Base-by-base conservation (phyloP, 2,113 vertebrate species). In the Arizona elegans region DNA sequence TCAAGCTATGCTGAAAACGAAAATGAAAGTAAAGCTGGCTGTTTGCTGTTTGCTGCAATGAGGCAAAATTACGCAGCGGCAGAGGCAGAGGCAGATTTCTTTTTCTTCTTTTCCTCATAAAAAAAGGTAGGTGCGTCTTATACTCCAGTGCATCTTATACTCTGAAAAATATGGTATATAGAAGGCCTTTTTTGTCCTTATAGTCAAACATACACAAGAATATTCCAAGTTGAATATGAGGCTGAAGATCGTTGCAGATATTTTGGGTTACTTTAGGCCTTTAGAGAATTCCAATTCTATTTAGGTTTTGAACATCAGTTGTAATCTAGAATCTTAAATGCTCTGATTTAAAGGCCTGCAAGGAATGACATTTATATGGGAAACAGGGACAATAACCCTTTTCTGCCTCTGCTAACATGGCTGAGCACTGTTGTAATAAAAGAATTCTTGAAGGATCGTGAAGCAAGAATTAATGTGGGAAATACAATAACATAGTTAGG, bases 371-470 rank as follows among this genome's bases (percentile, higher is more conserved):
- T 70, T 43, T 93, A 86, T 19, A 90, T 26, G 47, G 87, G 87
- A 92, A 95, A 17, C 58, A 91, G 86, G 94, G 94, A 90, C 86
- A 54, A 91, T 55, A 54, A 90, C 91, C 24, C 24, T 93, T 47
- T 91, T 59, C 94, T 92, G 54, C 89, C 54, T 53, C 88, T 93
- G 91, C 2, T n/a, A 15, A 70, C 93, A 58, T 90, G 92, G 92
- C 10, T 95, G 95, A 92, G 92, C 89, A 93, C 92, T 95, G 94
- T 53, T 96, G 70, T 91, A 90, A 93, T 91, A 75, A 93, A 81
- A 65, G 91, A 94, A 38, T 89, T 62, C 62, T 19, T n/a, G 92
- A 21, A 0, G 0, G 59, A 50, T 12, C 10, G 88, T 15, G 91
- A 94, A 96, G 94, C 81, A 0, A 7, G 90, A 94, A 94, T 90